Conservation (phyloP, 2,888 invertebrate genomes). For the Buathra laborator region DNA sequence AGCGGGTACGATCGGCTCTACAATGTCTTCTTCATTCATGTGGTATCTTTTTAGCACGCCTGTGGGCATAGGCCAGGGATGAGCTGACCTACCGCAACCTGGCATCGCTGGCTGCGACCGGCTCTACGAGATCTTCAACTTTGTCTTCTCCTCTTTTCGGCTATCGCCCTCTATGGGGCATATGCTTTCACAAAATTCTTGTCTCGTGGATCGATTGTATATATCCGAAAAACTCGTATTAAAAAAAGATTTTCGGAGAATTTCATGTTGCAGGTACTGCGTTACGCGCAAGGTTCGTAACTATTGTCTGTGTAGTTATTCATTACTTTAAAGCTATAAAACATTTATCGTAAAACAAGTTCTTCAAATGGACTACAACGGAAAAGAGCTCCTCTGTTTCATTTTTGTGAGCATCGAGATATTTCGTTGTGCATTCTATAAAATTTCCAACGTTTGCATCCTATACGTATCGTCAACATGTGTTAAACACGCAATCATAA, state of each 20-base stretch:
- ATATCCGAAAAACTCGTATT: not conserved
- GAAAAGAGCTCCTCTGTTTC: no score
- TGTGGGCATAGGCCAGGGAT: slow-evolving; percentile 16
- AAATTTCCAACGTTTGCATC: no score
- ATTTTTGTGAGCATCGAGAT: no score
- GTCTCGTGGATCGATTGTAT: not conserved
- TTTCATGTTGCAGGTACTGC: not conserved
- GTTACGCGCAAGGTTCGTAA: no score
- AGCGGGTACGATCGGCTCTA: no score
- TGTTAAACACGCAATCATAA: no score
- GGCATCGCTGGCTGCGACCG: slow-evolving; percentile 8
- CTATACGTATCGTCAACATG: no score
- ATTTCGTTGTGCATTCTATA: no score
- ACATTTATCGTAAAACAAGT: no score
- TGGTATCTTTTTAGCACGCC: not conserved
- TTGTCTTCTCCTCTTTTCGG: not conserved
- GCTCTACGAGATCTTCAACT: not conserved
- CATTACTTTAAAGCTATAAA: no score
- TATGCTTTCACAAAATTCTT: not conserved
- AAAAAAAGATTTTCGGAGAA: not conserved
- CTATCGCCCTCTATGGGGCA: slow-evolving; percentile 5
- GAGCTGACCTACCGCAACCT: slow-evolving; percentile 16
- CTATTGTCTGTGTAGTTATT: no score
- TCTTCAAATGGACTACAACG: no score
- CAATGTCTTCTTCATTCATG: not conserved